A percentile compares a stretch with the other conserved stretches of the same genome.
These are phyloP conservation scores for Dicrurus megarhynchus DNA, from an alignment of 2,113 vertebrate species.

Conservation along the genomic window DNA sequence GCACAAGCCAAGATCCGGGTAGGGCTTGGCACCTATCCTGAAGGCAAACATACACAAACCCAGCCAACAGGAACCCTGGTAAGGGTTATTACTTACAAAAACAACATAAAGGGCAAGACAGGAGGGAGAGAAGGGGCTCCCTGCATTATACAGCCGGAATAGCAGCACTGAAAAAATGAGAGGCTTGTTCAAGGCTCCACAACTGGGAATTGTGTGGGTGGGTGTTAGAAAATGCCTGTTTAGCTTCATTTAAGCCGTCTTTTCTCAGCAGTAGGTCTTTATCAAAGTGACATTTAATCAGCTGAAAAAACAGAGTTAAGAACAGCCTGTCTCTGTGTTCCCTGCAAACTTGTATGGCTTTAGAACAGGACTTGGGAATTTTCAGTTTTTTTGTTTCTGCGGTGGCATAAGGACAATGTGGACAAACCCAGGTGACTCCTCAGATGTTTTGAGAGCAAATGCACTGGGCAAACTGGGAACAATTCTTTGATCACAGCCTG, in stretches of 20 bases:
- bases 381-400: neutral
- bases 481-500: neutral
- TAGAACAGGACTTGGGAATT: neutral
- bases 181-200: neutral
- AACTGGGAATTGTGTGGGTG: neutral
- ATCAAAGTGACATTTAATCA: neutral
- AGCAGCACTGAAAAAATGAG: neutral
- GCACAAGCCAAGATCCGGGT: neutral
- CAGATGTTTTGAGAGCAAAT: neutral
- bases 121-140: neutral
- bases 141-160: neutral
- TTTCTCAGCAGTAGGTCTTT: neutral
- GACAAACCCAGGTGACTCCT: neutral
- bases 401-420: neutral
- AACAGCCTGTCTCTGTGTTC: neutral
- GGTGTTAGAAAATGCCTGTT: neutral
- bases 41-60: neutral
- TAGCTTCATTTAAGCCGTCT: neutral
- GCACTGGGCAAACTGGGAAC: neutral
- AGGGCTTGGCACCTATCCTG: neutral
- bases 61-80: neutral
- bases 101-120: neutral
- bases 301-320: neutral
- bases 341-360: neutral
- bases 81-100: neutral